A percentile compares a stretch with the other conserved stretches of the same genome.
Evolutionary conservation across 53 echinoderm and acorn worm species (phyloP).

Genomic region (Holothuria leucospilota): DNA sequence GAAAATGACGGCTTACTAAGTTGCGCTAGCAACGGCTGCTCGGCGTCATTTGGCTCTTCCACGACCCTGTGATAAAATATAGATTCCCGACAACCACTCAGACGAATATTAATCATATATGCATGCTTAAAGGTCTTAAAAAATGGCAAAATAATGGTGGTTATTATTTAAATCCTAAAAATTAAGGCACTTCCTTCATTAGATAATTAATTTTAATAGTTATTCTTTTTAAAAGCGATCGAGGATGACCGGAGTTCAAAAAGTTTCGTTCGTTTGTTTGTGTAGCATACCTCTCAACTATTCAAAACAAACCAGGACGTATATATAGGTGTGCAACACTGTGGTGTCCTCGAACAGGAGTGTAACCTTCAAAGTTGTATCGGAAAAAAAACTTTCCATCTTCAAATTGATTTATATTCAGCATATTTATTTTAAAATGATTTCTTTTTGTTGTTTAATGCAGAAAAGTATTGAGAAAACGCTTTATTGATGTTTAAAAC

Average conservation of each 20-base stretch:
- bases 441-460: not conserved
- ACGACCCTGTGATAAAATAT: slow-evolving; percentile 26
- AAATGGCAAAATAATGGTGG: slow-evolving; percentile 7
- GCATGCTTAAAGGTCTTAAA: not conserved
- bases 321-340: slow-evolving; percentile 20
- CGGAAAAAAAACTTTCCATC: not conserved
- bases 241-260: slow-evolving; percentile 64
- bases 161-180: slow-evolving; percentile 16
- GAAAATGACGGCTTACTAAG: slow-evolving; percentile 50
- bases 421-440: slow-evolving; percentile 1
- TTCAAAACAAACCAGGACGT: slow-evolving; percentile 17
- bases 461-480: too few species aligned
- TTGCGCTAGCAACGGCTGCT: slow-evolving; percentile 56
- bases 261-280: slow-evolving; percentile 69
- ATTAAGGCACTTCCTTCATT: slow-evolving; percentile 16
- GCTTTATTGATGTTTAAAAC: too few species aligned
- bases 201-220: slow-evolving; percentile 19
- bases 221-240: slow-evolving; percentile 45
- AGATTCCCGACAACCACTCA: not conserved
- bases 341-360: not conserved
- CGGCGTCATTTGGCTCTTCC: slow-evolving; percentile 55
- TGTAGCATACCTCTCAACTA: slow-evolving; percentile 48
- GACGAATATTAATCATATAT: slow-evolving; percentile 31
- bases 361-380: slow-evolving; percentile 1
- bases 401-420: slow-evolving; percentile 11